Base-by-base conservation (phyloP, 2,888 invertebrate species). In the Bugula neritina region DNA sequence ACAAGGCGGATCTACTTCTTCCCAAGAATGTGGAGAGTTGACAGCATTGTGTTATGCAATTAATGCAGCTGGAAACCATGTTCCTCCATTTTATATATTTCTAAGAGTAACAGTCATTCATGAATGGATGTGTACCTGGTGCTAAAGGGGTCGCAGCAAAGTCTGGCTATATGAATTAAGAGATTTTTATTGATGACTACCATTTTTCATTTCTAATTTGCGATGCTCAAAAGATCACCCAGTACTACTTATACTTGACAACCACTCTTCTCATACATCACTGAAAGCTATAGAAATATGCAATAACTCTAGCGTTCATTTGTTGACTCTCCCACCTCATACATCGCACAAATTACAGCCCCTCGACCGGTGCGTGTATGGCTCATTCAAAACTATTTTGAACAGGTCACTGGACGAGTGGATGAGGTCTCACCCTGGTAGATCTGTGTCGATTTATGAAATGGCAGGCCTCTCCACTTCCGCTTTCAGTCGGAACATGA, bases 1-100 rank as follows among this genome's bases (percentile, higher is more conserved):
- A 71, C 75, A 76, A 71, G 72, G 75, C 1, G 76, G 75, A 23
- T 52, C 73, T n/a, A 54, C 75, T 13, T 74, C 74, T 13, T 74
- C 74, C 5, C 74, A 54, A 1, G 76, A 76, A 43, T 43, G 75
- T 27, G 75, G 75, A 25, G 31, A 71, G 52, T 58, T 74, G n/a
- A 74, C 75, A 0, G 75, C 75, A 0, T 13, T 72, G 0, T 54
- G 43, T 27, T 31, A 13, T 1, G 72, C 75, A 10, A 71, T 75
- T 0, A 75, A 63, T 71, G 75, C 74, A 2, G 69, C 58, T 54
- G 74, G 75, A n/a, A 71, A 69, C 29, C 54, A n/a, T 1, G n/a
- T 75, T 1, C 76, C 74, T 35, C 76, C 75, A 17, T 73, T 75
- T 69, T 35, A 72, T 1, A 71, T 75, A 0, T 75, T 75, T 25